Percentiles rank a stretch among this genome's conserved stretches.
Evolutionary conservation across 2,888 invertebrate genomes (phyloP).

Genomic region (Cheilosia grossa): DNA sequence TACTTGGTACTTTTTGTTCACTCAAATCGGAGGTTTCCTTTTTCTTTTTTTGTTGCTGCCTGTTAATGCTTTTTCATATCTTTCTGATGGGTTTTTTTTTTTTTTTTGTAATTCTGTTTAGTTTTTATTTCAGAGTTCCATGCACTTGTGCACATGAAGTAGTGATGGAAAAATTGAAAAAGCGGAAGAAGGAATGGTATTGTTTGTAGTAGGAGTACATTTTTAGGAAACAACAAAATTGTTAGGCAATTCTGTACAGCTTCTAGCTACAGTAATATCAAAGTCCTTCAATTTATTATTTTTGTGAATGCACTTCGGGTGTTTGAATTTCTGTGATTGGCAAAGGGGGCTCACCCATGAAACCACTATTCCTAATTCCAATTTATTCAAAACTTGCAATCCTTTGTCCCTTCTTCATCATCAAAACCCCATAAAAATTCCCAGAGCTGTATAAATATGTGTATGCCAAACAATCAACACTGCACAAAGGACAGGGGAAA

Average conservation of each 20-base stretch:
- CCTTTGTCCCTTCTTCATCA: conserved; percentile 17
- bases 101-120: neutral
- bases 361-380: conserved; percentile 14
- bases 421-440: conserved; percentile 70
- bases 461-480: conserved; percentile 65
- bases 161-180: neutral
- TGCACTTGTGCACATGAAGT: neutral
- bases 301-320: too few relatives aligned
- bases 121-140: conserved; percentile 4
- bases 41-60: too few relatives aligned
- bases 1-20: neutral
- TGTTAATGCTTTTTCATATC: conserved; percentile 8
- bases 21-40: neutral
- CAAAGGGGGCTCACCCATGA: too few relatives aligned
- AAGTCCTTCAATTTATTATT: too few relatives aligned
- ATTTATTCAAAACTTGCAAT: conserved; percentile 31
- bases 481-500: conserved; percentile 6
- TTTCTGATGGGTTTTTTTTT: neutral
- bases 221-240: too few relatives aligned
- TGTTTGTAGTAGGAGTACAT: too few relatives aligned
- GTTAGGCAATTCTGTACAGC: too few relatives aligned
- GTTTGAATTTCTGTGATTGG: too few relatives aligned
- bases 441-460: conserved; percentile 32
- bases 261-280: too few relatives aligned
- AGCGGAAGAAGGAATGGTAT: neutral